Percentiles rank a stretch among this genome's conserved stretches.
These are phyloP conservation scores for Xerus inauris DNA, from an alignment of 2,113 vertebrate species.

Conservation along the genomic window DNA sequence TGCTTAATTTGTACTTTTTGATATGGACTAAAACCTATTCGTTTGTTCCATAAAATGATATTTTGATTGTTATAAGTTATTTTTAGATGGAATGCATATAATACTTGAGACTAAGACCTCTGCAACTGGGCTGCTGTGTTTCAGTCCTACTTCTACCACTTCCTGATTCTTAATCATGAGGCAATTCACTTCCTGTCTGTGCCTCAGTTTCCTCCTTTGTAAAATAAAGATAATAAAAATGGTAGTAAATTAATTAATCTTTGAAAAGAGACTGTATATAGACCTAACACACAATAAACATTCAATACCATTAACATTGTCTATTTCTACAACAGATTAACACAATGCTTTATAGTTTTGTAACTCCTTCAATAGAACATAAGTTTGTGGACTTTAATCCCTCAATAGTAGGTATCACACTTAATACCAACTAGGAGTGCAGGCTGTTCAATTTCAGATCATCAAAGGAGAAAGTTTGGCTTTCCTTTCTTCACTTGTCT, in stretches of 20 bases:
- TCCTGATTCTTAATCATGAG: not conserved
- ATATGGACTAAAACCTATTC: not conserved
- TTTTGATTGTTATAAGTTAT: not conserved
- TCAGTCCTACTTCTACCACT: not conserved
- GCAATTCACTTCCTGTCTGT: not conserved
- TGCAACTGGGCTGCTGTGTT: not conserved
- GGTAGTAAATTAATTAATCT: not conserved
- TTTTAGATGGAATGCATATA: not conserved
- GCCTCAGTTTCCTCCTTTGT: not conserved
- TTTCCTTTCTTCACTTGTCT: not conserved
- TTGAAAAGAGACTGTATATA: not conserved
- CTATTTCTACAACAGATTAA: not conserved
- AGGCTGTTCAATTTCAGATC: not conserved
- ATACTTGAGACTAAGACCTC: not conserved
- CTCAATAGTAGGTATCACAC: not conserved
- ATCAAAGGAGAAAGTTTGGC: not conserved
- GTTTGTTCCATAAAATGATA: not conserved
- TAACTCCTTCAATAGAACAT: not conserved
- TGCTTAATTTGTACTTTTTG: not conserved
- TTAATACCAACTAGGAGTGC: not conserved
- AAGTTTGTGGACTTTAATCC: not conserved
- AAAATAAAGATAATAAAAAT: conserved; percentile 16
- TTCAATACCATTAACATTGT: not conserved
- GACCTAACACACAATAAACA: not conserved
- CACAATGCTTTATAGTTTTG: not conserved